These are phyloP conservation scores for Caenorhabditis remanei DNA, from an alignment of 1,140 invertebrate genomes.

Conservation along the genomic window DNA sequence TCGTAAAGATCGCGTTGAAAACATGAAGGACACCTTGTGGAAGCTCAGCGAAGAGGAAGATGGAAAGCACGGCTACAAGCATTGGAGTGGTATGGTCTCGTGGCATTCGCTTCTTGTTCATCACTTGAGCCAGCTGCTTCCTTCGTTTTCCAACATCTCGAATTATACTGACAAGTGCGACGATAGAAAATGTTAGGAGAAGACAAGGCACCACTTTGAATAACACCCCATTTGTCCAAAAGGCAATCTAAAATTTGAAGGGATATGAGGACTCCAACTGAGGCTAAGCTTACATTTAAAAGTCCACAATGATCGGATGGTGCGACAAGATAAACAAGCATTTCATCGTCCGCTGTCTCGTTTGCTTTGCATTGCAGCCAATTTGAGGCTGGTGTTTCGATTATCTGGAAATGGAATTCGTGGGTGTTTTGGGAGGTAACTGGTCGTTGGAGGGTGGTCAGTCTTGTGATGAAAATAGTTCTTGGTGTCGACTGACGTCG, in stretches of 20 bases:
- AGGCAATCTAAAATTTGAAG: constrained; percentile 70
- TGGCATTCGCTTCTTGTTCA: constrained; percentile 76
- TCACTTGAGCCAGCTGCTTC: constrained; percentile 77
- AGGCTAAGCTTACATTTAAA: constrained; percentile 20
- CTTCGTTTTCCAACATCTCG: constrained; percentile 78
- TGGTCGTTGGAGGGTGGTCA: too few species aligned
- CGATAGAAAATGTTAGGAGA: constrained; percentile 79
- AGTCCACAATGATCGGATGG: constrained; percentile 54
- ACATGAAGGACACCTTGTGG: constrained; percentile 82
- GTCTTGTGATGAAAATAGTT: too few species aligned
- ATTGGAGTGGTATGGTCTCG: constrained; percentile 85
- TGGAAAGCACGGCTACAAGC: constrained; percentile 87
- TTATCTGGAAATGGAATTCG: constrained; percentile 55
- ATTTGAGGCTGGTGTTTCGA: constrained; percentile 51
- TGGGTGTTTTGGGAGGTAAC: too few species aligned
- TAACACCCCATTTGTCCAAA: constrained; percentile 77
- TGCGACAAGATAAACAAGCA: constrained; percentile 46
- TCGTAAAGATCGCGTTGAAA: constrained; percentile 77
- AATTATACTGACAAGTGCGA: constrained; percentile 79
- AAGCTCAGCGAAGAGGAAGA: constrained; percentile 89
- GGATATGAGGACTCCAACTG: not conserved
- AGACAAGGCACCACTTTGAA: constrained; percentile 79
- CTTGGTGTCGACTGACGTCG: too few species aligned
- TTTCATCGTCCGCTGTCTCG: constrained; percentile 23
- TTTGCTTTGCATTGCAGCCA: constrained; percentile 54